These are phyloP conservation scores for Drosophila ananassae DNA, from an alignment of 1,140 invertebrate genomes.

Conservation along the genomic window DNA sequence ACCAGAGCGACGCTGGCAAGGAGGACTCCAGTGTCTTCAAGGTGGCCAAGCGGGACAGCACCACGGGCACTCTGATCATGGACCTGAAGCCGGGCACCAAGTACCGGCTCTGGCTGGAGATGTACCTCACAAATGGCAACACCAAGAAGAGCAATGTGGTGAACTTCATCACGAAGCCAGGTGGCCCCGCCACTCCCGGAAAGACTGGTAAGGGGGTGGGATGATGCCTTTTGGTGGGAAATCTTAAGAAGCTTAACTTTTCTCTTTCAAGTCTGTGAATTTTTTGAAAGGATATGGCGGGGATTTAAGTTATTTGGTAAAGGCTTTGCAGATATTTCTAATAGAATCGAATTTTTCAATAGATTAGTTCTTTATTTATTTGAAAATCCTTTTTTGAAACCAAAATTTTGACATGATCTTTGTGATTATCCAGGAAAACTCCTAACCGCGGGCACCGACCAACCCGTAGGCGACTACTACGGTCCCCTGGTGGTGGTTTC, in stretches of 20 bases:
- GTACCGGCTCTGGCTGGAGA: constrained; percentile 93
- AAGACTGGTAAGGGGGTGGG: constrained; percentile 63
- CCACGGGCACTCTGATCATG: constrained; percentile 88
- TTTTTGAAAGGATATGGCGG: constrained; percentile 62
- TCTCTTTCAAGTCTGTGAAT: constrained; percentile 63
- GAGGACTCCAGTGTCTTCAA: constrained; percentile 93
- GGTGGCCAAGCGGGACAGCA: constrained; percentile 91
- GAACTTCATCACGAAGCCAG: constrained; percentile 93
- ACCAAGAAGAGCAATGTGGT: constrained; percentile 95
- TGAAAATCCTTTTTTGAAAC: background rate
- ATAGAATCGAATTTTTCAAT: too few relatives aligned
- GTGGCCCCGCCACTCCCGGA: constrained; percentile 85
- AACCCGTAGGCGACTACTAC: constrained; percentile 90
- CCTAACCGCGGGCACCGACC: constrained; percentile 84
- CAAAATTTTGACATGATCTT: background rate
- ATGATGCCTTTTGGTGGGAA: background rate
- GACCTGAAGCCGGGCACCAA: constrained; percentile 92
- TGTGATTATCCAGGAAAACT: constrained; percentile 85
- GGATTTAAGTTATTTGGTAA: constrained; percentile 76
- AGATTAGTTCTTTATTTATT: too few relatives aligned
- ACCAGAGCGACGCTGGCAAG: constrained; percentile 89
- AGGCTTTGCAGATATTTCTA: background rate
- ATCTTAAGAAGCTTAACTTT: background rate
- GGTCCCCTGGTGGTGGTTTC: constrained; percentile 93
- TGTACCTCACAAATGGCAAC: constrained; percentile 94